phyloP scores from a whole-genome alignment of 2,113 vertebrate species.

The Bostrychus sinensis region DNA sequence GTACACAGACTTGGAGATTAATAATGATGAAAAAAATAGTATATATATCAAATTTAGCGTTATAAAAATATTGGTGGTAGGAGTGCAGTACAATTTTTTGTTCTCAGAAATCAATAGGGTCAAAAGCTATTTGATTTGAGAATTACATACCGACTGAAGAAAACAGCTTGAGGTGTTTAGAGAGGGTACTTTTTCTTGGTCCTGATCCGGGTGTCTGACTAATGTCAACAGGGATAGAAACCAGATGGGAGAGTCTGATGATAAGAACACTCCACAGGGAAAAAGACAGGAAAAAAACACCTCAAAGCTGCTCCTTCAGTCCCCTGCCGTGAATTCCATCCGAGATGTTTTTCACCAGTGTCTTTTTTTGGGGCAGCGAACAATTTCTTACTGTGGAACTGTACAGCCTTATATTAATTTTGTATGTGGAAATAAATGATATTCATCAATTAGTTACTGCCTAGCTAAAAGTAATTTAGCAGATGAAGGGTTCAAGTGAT shows the following conservation, averaged over 20 bases:
- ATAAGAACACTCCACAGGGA: constrained; percentile 48
- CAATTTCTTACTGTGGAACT: background rate
- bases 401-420: background rate
- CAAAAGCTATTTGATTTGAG: background rate
- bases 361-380: background rate
- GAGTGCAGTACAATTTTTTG: too few relatives aligned
- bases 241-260: constrained; percentile 62
- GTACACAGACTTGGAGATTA: too few relatives aligned
- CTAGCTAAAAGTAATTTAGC: background rate
- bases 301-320: constrained; percentile 24
- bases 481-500: background rate
- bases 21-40: too few relatives aligned
- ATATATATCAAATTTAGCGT: too few relatives aligned
- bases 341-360: background rate
- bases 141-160: constrained; percentile 8
- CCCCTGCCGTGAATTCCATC: constrained; percentile 25
- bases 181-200: constrained; percentile 14
- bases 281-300: constrained; percentile 25
- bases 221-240: constrained; percentile 54
- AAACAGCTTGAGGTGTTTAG: constrained; percentile 7
- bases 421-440: background rate
- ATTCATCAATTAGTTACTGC: background rate
- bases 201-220: constrained; percentile 24
- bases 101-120: background rate
- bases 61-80: too few relatives aligned